A percentile compares a stretch with the other conserved stretches of the same genome.
Conservation (phyloP, 2,113 vertebrate genomes). For the Pao palembangensis region DNA sequence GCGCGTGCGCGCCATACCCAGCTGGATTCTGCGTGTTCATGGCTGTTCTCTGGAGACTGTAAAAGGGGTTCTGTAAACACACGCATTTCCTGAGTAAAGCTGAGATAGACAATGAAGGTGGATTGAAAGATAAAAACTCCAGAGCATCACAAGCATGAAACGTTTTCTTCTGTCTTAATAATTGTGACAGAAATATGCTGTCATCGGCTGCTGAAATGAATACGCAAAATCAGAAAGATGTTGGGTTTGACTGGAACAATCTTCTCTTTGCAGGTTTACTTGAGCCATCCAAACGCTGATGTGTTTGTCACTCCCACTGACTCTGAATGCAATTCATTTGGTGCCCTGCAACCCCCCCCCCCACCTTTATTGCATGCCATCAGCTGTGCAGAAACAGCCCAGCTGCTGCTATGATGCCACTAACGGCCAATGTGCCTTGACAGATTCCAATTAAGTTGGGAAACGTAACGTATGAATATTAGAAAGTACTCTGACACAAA, state of each 20-base stretch:
- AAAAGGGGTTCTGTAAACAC: neutral
- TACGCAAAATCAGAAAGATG: conserved; percentile 7
- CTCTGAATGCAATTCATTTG: conserved; percentile 67
- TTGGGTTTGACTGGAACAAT: conserved; percentile 49
- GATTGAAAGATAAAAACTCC: neutral
- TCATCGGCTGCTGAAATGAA: no score
- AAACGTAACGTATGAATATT: conserved; percentile 72
- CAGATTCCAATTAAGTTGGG: conserved; percentile 74
- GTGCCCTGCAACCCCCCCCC: conserved; percentile 16
- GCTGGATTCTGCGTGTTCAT: neutral
- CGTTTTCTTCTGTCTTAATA: neutral
- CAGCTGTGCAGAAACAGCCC: conserved; percentile 55
- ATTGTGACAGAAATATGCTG: neutral
- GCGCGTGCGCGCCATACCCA: neutral
- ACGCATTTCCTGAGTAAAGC: neutral
- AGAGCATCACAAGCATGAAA: neutral
- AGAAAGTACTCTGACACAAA: conserved; percentile 69
- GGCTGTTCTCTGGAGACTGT: neutral
- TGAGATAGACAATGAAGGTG: neutral
- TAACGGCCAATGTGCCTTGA: conserved; percentile 65
- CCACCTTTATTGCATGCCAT: conserved; percentile 68
- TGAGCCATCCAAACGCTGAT: conserved; percentile 54
- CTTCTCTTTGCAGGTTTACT: conserved; percentile 54
- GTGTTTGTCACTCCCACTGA: conserved; percentile 69
- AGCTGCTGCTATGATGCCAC: conserved; percentile 63